A percentile compares a stretch with the other conserved stretches of the same genome.
Evolutionary conservation across 2,113 vertebrate species (phyloP).

Genomic region (Sphyrna mokarran): DNA sequence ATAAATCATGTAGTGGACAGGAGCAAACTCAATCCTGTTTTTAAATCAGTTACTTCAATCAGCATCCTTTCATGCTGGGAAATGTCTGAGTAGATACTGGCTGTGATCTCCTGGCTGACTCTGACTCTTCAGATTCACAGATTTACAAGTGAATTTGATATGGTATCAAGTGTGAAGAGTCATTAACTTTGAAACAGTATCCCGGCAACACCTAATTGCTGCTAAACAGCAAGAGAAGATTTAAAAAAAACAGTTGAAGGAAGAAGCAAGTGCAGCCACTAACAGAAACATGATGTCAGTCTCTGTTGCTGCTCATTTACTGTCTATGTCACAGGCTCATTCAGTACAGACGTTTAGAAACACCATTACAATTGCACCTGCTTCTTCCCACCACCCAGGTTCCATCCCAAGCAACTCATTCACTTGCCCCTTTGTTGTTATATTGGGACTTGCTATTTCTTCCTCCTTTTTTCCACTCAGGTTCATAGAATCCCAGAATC

Average conservation of each 20-base stretch:
- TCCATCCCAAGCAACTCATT: not conserved
- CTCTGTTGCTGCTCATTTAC: not conserved
- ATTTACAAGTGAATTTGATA: not conserved
- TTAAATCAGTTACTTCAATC: not conserved
- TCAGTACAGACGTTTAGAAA: not conserved
- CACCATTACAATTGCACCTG: not conserved
- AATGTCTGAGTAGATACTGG: slow-evolving; percentile 40
- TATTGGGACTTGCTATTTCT: not conserved
- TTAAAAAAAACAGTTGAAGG: not conserved
- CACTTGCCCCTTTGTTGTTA: not conserved
- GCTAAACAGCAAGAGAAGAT: not conserved
- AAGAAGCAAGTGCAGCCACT: not conserved
- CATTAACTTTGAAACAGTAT: not conserved
- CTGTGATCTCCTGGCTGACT: not conserved
- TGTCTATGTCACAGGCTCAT: not conserved
- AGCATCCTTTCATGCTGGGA: slow-evolving; percentile 44
- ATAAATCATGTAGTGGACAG: not conserved
- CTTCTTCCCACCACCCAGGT: not conserved
- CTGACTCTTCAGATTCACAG: not conserved
- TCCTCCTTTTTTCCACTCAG: not conserved
- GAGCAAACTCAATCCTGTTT: not conserved
- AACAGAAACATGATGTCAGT: not conserved
- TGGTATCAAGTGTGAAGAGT: not conserved
- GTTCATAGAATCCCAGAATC: not conserved
- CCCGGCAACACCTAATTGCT: not conserved